These are phyloP conservation scores for Rhopilema esculentum DNA, from an alignment of 30 jellyfish, hydroid and myxozoan species.

Conservation along the genomic window DNA sequence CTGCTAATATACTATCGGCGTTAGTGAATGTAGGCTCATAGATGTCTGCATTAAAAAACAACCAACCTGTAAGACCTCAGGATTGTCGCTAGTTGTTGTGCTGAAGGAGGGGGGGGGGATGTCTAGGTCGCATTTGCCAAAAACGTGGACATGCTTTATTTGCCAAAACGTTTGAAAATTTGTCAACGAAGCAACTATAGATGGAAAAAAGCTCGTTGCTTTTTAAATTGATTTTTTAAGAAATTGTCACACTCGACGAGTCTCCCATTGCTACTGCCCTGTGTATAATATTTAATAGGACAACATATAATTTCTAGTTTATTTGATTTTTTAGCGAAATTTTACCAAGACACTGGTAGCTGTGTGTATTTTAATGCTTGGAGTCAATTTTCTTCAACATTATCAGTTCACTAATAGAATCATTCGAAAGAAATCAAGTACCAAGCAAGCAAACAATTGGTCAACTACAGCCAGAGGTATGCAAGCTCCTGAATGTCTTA, in stretches of 20 bases:
- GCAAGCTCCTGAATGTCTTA: background rate
- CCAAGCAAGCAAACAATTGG: background rate
- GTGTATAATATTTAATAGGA: background rate
- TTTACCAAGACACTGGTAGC: slow-evolving; percentile 8
- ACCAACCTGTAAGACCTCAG: no score
- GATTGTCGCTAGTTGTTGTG: no score
- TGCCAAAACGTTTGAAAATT: no score
- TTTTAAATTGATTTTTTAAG: no score
- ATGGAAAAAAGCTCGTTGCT: background rate
- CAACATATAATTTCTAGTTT: no score
- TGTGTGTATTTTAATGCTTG: slow-evolving; percentile 28
- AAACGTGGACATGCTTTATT: no score
- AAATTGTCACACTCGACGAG: background rate
- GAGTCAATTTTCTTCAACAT: slow-evolving; percentile 34
- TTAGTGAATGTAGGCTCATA: no score
- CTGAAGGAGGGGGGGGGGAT: no score
- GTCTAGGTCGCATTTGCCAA: no score
- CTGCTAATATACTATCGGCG: no score
- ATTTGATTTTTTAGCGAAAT: slow-evolving; percentile 61
- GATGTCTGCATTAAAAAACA: no score
- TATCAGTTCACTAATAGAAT: slow-evolving; percentile 24
- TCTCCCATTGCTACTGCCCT: background rate
- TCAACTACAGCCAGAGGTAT: slow-evolving; percentile 16
- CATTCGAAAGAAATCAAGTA: background rate
- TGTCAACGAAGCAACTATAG: no score